Percentiles rank a stretch among this genome's conserved stretches.
phyloP scores from a whole-genome alignment of 2,888 invertebrate genomes.

The Parapristionchus giblindavisi region DNA sequence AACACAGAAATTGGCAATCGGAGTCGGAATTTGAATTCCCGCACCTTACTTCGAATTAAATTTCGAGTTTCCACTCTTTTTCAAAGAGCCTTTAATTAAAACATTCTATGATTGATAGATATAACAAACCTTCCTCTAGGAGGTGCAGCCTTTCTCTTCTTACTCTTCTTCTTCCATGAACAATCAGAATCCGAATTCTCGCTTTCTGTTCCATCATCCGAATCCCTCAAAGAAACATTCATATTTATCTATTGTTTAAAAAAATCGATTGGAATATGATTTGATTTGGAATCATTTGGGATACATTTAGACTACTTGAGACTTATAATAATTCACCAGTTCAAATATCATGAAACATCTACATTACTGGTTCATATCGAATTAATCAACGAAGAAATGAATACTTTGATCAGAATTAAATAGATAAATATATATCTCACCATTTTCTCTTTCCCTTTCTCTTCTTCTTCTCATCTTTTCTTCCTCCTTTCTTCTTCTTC shows the following conservation, averaged over 20 bases:
- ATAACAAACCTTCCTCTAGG: slow-evolving; percentile 36
- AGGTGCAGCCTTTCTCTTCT: slow-evolving; percentile 37
- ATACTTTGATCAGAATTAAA: neutral
- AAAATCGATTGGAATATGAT: too few relatives aligned
- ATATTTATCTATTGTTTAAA: neutral
- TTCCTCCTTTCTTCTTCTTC: slow-evolving; percentile 37
- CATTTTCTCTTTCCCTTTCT: slow-evolving; percentile 29
- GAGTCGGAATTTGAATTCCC: neutral
- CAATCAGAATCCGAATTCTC: slow-evolving; percentile 43
- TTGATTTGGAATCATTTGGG: too few relatives aligned
- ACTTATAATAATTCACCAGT: too few relatives aligned
- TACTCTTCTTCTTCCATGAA: slow-evolving; percentile 29
- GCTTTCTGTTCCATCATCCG: slow-evolving; percentile 32
- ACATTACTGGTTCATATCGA: too few relatives aligned
- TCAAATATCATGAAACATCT: too few relatives aligned
- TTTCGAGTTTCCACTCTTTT: neutral
- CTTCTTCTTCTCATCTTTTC: slow-evolving; percentile 37
- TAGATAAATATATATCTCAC: neutral
- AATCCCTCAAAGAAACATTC: slow-evolving; percentile 18
- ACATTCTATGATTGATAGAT: too few relatives aligned
- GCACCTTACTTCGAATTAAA: neutral
- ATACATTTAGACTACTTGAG: too few relatives aligned
- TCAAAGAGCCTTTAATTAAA: too few relatives aligned
- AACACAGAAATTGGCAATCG: too few relatives aligned
- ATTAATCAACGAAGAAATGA: too few relatives aligned